Base-by-base conservation (phyloP, 2,888 invertebrate species). In the Hirtodrosophila trivittata region DNA sequence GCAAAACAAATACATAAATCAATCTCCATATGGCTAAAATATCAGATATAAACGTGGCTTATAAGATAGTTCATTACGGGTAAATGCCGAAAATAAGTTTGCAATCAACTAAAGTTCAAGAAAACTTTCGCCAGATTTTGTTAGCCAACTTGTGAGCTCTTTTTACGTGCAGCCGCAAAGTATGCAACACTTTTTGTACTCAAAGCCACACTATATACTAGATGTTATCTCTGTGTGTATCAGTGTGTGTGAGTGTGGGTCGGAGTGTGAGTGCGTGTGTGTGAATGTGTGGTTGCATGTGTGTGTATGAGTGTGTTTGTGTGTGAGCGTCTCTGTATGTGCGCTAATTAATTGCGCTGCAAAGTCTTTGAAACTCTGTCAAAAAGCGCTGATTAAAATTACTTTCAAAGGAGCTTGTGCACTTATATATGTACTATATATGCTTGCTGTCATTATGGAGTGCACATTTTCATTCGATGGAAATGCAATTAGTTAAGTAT, bases 111-210 rank as follows among this genome's bases (percentile, higher is more conserved):
- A 8, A n/a, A 32, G 8, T n/a, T 6, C n/a, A 14, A 12, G 13
- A 39, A 62, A n/a, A 62, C n/a, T 50, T 47, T 42, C 13, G 10
- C 16, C 16, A 6, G 5, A 38, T 33, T 46, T 49, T 55, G 4
- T 41, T 52, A 55, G 63, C 21, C 32, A 14, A 21, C 51, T 73
- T 67, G 14, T 41, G 45, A 21, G 73, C 68, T 39, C 25, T 12
- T 9, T 59, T 54, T 59, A 25, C 43, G 32, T 56, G 56, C 75
- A 66, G 50, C 63, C 75, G 54, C 62, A 75, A 75, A 75, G 59
- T 68, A 75, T 75, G 75, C 75, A 56, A 30, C 18, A 35, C 16
- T 50, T 47, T 69, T 5, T 28, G 28, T 2, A 28, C 28, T 2
- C 25, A 6, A 25, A 25, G 25, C n/a, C 5, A 30, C 8, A 30